Evolutionary conservation across 1,140 invertebrate species (phyloP).

Genomic region (Eupeodes corollae): DNA sequence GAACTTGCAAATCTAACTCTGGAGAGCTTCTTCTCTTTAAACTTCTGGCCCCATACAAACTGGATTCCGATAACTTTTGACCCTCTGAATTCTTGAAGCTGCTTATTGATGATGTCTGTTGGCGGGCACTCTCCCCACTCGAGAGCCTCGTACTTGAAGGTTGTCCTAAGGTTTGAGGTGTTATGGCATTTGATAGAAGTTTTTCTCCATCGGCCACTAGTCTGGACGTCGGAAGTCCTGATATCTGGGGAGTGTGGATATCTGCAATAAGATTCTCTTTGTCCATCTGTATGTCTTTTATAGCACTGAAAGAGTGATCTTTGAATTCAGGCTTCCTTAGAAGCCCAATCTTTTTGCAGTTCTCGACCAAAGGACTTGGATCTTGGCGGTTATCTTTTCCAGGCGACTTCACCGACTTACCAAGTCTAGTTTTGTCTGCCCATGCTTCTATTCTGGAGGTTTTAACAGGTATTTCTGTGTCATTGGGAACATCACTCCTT

Average conservation of each 20-base stretch:
- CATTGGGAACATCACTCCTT: background rate
- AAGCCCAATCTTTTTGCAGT: slow-evolving; percentile 7
- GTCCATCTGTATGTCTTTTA: slow-evolving; percentile 4
- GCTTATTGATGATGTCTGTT: background rate
- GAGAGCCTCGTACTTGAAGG: background rate
- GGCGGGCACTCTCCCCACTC: background rate
- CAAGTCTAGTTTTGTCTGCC: background rate
- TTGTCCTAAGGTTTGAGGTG: no score
- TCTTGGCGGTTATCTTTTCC: background rate
- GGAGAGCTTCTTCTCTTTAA: background rate
- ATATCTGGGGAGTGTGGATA: background rate
- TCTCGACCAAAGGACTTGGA: background rate
- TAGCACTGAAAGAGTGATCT: slow-evolving; percentile 5
- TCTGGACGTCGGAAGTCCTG: no score
- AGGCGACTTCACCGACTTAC: background rate
- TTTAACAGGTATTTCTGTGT: background rate
- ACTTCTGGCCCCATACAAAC: background rate
- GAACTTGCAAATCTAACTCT: background rate
- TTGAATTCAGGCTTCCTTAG: slow-evolving; percentile 8
- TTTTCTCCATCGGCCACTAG: no score
- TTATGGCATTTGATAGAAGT: no score
- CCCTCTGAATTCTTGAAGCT: background rate
- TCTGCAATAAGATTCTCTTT: slow-evolving; percentile 8
- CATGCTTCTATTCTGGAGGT: background rate
- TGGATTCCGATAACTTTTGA: background rate